These are phyloP conservation scores for Hystrix brachyura DNA, from an alignment of 2,113 vertebrate species.

Conservation along the genomic window DNA sequence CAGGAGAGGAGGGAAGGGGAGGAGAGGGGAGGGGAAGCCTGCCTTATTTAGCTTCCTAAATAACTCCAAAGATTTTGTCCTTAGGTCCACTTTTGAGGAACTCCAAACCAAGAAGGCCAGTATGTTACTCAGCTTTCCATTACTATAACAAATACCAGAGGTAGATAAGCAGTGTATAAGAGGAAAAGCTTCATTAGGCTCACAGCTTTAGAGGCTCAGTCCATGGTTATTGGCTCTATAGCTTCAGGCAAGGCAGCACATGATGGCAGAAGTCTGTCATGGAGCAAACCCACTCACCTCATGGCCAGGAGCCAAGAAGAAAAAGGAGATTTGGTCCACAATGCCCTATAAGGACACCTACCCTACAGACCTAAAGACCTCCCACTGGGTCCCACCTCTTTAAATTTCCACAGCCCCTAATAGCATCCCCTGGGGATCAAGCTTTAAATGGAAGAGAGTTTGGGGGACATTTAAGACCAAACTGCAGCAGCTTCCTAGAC, in stretches of 20 bases:
- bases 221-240: not conserved
- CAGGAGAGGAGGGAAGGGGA: not conserved
- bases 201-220: not conserved
- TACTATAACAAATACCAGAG: not conserved
- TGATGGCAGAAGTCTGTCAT: not conserved
- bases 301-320: not conserved
- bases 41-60: not conserved
- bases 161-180: not conserved
- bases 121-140: not conserved
- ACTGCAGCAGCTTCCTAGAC: not conserved
- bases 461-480: not conserved
- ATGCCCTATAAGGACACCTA: not conserved
- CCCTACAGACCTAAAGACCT: not conserved
- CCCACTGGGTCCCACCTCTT: not conserved
- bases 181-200: not conserved
- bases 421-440: not conserved
- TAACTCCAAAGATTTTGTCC: not conserved
- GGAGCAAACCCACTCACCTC: not conserved
- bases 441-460: not conserved
- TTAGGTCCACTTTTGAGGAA: not conserved
- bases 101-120: slow-evolving; percentile 14
- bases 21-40: too few species aligned
- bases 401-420: not conserved
- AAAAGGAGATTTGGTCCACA: not conserved
- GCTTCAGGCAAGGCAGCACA: not conserved